phyloP scores from a whole-genome alignment of 2,797 vertebrate species.

The Platalea minor region DNA sequence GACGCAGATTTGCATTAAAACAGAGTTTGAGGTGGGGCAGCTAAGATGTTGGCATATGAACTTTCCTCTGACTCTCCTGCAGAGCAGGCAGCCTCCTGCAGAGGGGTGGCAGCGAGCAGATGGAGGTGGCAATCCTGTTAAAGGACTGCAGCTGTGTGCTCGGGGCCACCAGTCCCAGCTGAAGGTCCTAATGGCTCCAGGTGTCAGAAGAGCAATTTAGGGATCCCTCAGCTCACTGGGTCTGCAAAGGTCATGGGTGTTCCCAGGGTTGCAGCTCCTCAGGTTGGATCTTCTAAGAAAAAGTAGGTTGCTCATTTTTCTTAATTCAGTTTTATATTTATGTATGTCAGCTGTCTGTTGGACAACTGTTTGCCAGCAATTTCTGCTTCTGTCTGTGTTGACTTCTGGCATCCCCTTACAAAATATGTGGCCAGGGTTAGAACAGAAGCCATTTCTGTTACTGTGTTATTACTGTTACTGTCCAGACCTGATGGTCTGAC shows the following conservation, averaged over 20 bases:
- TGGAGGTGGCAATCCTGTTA: background rate
- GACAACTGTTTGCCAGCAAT: background rate
- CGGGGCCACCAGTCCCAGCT: background rate
- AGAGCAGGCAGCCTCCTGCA: rapidly evolving
- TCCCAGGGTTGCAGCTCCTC: rapidly evolving
- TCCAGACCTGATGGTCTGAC: background rate
- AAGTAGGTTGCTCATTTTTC: background rate
- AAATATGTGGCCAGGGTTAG: background rate
- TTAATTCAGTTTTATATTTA: background rate
- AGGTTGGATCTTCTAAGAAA: background rate
- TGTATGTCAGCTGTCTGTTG: background rate
- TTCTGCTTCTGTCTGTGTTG: background rate
- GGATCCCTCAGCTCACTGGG: rapidly evolving
- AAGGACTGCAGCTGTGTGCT: background rate
- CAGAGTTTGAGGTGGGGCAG: background rate
- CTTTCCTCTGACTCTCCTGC: too few species aligned
- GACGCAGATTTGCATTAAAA: background rate
- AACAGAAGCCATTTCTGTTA: background rate
- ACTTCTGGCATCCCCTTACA: background rate
- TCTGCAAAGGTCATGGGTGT: rapidly evolving
- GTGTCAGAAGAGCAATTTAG: background rate
- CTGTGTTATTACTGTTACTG: background rate
- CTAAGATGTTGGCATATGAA: rapidly evolving
- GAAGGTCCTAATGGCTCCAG: background rate
- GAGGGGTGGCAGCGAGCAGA: background rate